Conservation (phyloP, 2,797 vertebrate species). For the Coregonus ussuriensis region DNA sequence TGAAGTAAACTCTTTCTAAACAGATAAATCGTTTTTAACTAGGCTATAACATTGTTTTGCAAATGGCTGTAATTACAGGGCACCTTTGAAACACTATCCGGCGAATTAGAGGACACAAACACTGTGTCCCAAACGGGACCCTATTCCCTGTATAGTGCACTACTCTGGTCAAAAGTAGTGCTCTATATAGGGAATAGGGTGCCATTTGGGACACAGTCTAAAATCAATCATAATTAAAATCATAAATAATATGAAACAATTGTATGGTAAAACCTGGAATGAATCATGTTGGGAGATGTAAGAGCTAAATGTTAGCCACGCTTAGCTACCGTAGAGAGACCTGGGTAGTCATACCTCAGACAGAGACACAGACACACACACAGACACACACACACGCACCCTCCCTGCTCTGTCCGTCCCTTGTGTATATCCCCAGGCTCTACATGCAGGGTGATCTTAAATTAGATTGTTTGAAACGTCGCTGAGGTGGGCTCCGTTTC, state of each 20-base stretch:
- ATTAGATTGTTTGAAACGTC: conserved; percentile 63
- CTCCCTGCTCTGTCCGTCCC: conserved; percentile 30
- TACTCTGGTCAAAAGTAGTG: neutral
- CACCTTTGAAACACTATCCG: conserved; percentile 14
- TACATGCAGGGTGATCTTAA: conserved; percentile 61
- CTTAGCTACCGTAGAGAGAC: conserved; percentile 43
- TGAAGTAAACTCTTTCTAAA: neutral
- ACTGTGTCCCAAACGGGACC: neutral
- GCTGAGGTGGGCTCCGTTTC: conserved; percentile 69
- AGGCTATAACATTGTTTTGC: neutral
- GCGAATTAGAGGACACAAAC: too few relatives aligned
- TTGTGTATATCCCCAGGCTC: conserved; percentile 57
- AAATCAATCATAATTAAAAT: conserved; percentile 31
- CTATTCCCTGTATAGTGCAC: neutral
- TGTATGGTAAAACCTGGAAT: conserved; percentile 32
- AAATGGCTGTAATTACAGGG: neutral
- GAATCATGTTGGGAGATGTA: conserved; percentile 54
- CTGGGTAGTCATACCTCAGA: neutral
- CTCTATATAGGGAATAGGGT: neutral
- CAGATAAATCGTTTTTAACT: neutral
- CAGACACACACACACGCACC: conserved; percentile 11
- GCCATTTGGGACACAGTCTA: conserved; percentile 15
- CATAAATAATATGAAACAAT: conserved; percentile 23
- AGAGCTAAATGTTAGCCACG: conserved; percentile 55
- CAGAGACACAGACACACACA: conserved; percentile 7